phyloP scores from a whole-genome alignment of 2,113 vertebrate species.

The Dermatemys mawii region DNA sequence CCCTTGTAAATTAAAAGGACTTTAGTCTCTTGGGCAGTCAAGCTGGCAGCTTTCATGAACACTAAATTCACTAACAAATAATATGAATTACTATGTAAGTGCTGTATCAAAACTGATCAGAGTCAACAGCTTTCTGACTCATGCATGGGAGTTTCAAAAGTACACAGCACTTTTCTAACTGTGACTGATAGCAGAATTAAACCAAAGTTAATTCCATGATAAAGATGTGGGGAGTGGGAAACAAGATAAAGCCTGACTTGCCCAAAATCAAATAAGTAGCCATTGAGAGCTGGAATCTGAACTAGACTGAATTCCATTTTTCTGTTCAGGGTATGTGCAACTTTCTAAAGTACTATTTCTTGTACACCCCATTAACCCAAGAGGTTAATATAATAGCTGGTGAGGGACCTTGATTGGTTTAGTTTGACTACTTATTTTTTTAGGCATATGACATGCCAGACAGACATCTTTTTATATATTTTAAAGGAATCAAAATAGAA shows the following conservation, averaged over 20 bases:
- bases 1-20: neutral
- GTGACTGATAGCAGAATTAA: neutral
- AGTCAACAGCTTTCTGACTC: neutral
- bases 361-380: neutral
- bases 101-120: slow-evolving; percentile 2
- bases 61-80: neutral
- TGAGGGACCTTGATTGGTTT: neutral
- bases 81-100: neutral
- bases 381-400: neutral
- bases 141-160: slow-evolving; percentile 6
- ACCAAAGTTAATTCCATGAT: neutral
- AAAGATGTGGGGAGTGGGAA: neutral
- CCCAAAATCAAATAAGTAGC: neutral
- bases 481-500: neutral
- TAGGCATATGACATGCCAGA: neutral
- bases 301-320: neutral
- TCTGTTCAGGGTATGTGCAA: neutral
- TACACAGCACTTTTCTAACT: slow-evolving; percentile 4
- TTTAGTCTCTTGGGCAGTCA: neutral
- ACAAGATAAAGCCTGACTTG: neutral
- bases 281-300: neutral
- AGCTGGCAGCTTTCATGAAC: neutral
- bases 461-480: neutral
- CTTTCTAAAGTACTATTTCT: neutral
- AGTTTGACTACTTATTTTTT: neutral